A percentile compares a stretch with the other conserved stretches of the same genome.
These are phyloP conservation scores for Scarus forsteni DNA, from an alignment of 2,797 vertebrate species.

Conservation along the genomic window DNA sequence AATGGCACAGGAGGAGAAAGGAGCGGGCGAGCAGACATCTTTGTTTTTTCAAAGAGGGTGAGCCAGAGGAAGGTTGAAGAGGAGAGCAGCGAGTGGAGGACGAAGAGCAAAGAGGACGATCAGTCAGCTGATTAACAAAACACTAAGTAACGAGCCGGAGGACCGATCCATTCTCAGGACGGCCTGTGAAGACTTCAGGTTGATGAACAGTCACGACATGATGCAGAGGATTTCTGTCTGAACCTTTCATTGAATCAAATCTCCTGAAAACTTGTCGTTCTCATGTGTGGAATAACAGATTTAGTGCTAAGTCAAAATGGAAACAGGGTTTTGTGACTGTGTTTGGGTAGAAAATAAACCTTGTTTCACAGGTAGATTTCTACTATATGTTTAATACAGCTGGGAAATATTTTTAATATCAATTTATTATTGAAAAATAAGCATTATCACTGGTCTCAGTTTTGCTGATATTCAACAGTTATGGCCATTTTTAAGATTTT, in stretches of 20 bases:
- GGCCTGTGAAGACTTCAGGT: background rate
- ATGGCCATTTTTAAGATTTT: too few species aligned
- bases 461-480: too few species aligned
- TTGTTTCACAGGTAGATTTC: background rate
- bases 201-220: background rate
- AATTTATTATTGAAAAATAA: too few species aligned
- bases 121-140: conserved; percentile 13
- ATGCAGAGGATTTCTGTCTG: conserved; percentile 11
- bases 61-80: conserved; percentile 8
- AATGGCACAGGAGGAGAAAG: conserved; percentile 50
- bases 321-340: background rate
- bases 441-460: too few species aligned
- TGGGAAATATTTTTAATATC: too few species aligned
- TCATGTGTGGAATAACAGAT: background rate
- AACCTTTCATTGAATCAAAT: background rate
- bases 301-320: background rate
- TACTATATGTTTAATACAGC: background rate
- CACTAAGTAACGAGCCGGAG: conserved; percentile 2
- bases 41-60: conserved; percentile 34
- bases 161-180: conserved; percentile 3
- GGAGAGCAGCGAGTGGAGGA: background rate
- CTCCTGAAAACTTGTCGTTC: background rate
- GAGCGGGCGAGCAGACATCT: conserved; percentile 10
- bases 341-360: background rate
- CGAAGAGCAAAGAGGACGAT: conserved; percentile 11